These are phyloP conservation scores for Listronotus bonariensis DNA, from an alignment of 1,140 invertebrate species.

Conservation along the genomic window DNA sequence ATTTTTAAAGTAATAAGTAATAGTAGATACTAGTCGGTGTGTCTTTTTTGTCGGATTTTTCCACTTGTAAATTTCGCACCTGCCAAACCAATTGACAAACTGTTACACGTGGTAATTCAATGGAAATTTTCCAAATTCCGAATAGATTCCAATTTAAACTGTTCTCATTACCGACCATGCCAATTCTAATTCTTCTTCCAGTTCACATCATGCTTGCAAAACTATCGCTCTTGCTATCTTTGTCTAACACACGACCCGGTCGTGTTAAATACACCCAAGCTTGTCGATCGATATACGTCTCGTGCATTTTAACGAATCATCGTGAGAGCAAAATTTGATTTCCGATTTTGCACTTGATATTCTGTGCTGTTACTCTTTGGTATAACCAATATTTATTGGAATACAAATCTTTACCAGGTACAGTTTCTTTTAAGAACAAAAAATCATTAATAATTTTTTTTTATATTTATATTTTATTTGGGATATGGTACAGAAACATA, in stretches of 20 bases:
- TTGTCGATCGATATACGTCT: conserved; percentile 28
- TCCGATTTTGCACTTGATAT: conserved; percentile 29
- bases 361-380: conserved; percentile 1
- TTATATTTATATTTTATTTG: too few species aligned
- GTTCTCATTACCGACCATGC: conserved; percentile 4
- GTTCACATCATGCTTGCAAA: conserved; percentile 11
- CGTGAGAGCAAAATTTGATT: conserved; percentile 37
- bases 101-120: background rate
- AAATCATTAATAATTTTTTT: too few species aligned
- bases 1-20: too few species aligned
- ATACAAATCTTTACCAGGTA: background rate
- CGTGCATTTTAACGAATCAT: conserved; percentile 29
- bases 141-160: conserved; percentile 3
- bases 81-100: too few species aligned
- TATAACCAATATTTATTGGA: conserved; percentile 19
- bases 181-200: conserved; percentile 14
- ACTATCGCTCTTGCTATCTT: conserved; percentile 7
- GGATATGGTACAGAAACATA: too few species aligned
- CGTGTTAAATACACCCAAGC: conserved; percentile 14
- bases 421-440: too few species aligned
- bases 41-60: too few species aligned
- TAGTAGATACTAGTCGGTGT: too few species aligned
- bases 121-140: background rate
- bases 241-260: conserved; percentile 18
- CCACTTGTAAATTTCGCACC: too few species aligned